Conservation (phyloP, 2,888 invertebrate species). For the Acleris literana region DNA sequence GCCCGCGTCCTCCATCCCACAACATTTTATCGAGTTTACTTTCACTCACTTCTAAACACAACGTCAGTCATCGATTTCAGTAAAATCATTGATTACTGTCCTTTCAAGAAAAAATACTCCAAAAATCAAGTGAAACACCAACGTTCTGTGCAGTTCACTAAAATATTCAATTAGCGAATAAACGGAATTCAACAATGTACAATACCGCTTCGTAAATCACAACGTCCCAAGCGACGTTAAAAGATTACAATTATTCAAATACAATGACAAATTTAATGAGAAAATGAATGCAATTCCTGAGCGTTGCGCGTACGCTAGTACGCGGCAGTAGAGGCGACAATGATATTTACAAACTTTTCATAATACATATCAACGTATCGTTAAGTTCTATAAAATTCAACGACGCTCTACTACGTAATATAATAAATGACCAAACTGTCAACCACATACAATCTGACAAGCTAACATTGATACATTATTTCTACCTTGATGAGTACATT, state of each 20-base stretch:
- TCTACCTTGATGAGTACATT: slow-evolving; percentile 79
- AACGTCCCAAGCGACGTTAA: slow-evolving; percentile 62
- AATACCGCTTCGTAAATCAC: slow-evolving; percentile 56
- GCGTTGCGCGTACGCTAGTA: slow-evolving; percentile 56
- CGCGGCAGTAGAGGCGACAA: slow-evolving; percentile 62
- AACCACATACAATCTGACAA: slow-evolving; percentile 75
- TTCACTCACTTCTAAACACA: slow-evolving; percentile 64
- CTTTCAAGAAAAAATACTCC: slow-evolving; percentile 78
- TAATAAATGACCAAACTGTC: slow-evolving; percentile 68
- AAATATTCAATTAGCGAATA: slow-evolving; percentile 69
- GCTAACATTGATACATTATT: slow-evolving; percentile 77
- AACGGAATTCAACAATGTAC: slow-evolving; percentile 74
- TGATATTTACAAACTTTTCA: slow-evolving; percentile 64
- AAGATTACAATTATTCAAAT: slow-evolving; percentile 69
- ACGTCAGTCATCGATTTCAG: slow-evolving; percentile 75
- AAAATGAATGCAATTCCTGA: slow-evolving; percentile 81
- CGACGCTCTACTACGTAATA: slow-evolving; percentile 66
- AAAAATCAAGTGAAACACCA: slow-evolving; percentile 82
- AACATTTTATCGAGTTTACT: slow-evolving; percentile 59
- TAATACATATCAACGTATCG: slow-evolving; percentile 54
- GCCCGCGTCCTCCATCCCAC: slow-evolving; percentile 42
- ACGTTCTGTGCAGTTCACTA: slow-evolving; percentile 82
- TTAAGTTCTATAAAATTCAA: slow-evolving; percentile 70
- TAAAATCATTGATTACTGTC: slow-evolving; percentile 76
- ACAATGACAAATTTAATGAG: slow-evolving; percentile 55